Evolutionary conservation across 2,888 invertebrate species (phyloP), one percentile per base, ranked within the genome.

Genomic region (Sisyra nigra): DNA sequence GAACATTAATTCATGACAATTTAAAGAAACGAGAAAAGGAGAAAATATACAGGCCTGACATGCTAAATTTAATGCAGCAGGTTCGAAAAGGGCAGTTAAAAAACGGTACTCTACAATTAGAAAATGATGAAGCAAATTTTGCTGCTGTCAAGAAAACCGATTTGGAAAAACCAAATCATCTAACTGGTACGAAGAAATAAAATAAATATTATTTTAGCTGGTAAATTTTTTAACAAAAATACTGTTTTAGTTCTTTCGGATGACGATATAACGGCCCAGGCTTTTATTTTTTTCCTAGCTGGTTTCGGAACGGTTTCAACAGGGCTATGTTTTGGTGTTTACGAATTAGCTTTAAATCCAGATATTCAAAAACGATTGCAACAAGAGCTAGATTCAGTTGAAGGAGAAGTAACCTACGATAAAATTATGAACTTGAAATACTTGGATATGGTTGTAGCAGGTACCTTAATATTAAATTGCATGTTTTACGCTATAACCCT

Each of bases 81-180:
- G 24, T 7, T 5, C 3, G 24, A 24, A 24, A 24, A 24, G 24
- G 7, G 7, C 24, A 24, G 7, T 7, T 24, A 24, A 24, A 24
- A 5, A 3, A 24, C 7, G 7, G 7, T 24, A 7, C 3, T 24
- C 24, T n/a, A n/a, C n/a, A n/a, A n/a, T n/a, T n/a, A 24, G 5
- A 24, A 24, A 24, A 24, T 24, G 24, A n/a, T n/a, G n/a, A n/a
- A n/a, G n/a, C 13, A 6, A 64, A 65, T 0, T 65, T 63, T 45
- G 62, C 66, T 0, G 62, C 62, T 24, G 7, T 24, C 7, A 24
- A 24, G 7, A 24, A 24, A 5, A 5, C 7, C 7, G 24, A 24
- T 3, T 24, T 7, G 24, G 7, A 24, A 24, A 24, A 24, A 24
- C n/a, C 17, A 15, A 13, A 15, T 35, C 14, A 35, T n/a, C 4